Evolutionary conservation across 1,140 invertebrate genomes (phyloP).

Genomic region (Planococcus citri): DNA sequence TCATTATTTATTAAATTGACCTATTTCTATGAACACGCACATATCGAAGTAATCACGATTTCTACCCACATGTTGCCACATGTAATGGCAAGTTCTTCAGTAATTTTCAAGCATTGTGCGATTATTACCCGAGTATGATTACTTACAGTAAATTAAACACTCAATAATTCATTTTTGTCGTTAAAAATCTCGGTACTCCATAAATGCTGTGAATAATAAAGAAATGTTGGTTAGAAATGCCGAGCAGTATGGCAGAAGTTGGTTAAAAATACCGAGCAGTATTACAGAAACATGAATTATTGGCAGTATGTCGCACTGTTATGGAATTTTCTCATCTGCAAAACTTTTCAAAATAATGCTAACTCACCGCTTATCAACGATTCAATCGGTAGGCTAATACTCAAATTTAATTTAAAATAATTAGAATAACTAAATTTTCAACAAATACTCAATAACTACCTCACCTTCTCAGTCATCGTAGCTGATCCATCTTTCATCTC

Average conservation of each 20-base stretch:
- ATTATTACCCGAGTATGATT: background rate
- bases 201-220: background rate
- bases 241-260: background rate
- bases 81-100: background rate
- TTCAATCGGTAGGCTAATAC: background rate
- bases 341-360: constrained; percentile 8
- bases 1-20: constrained; percentile 9
- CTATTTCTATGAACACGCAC: background rate
- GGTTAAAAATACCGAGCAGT: background rate
- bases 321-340: background rate
- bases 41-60: background rate
- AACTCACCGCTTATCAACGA: background rate
- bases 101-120: background rate
- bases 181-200: background rate
- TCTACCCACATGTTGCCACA: background rate
- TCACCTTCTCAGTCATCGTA: background rate
- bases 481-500: background rate
- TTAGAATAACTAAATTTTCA: background rate
- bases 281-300: background rate
- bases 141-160: background rate
- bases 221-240: background rate
- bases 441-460: background rate
- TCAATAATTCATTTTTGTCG: background rate
- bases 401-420: background rate
- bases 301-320: background rate